phyloP scores from a whole-genome alignment of 2,797 vertebrate species.

The Chelon auratus region DNA sequence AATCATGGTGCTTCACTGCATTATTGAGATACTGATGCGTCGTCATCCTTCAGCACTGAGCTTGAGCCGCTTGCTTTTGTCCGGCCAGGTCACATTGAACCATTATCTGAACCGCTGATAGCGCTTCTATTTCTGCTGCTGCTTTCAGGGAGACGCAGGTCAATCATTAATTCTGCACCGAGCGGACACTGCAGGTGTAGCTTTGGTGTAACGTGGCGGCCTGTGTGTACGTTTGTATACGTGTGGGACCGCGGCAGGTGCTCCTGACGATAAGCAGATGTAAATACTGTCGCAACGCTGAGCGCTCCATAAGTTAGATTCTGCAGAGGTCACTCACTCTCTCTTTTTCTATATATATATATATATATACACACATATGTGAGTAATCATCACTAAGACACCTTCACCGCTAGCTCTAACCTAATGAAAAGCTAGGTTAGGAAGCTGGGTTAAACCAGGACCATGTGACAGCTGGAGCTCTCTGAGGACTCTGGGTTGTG shows the following conservation, averaged over 20 bases:
- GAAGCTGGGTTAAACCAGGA: conserved; percentile 70
- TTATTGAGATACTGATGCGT: conserved; percentile 27
- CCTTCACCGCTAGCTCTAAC: conserved; percentile 36
- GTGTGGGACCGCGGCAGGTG: conserved; percentile 75
- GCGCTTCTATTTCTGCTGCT: conserved; percentile 64
- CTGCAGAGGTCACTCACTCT: conserved; percentile 37
- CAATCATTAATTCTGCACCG: conserved; percentile 71
- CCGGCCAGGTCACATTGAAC: conserved; percentile 67
- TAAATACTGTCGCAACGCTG: conserved; percentile 14
- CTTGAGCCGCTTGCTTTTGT: conserved; percentile 29
- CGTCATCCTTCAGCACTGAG: conserved; percentile 51
- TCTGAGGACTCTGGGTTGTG: conserved; percentile 64
- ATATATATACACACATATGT: conserved; percentile 36
- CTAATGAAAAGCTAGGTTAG: conserved; percentile 63
- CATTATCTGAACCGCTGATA: conserved; percentile 75
- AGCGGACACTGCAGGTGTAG: conserved; percentile 36
- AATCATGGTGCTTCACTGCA: background rate
- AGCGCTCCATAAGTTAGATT: conserved; percentile 26
- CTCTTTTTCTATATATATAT: too few species aligned
- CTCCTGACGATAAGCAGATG: conserved; percentile 33
- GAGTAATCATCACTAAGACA: conserved; percentile 28
- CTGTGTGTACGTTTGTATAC: conserved; percentile 42
- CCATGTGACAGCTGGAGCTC: conserved; percentile 60
- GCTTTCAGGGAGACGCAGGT: conserved; percentile 46
- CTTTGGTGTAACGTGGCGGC: background rate